phyloP scores from a whole-genome alignment of 2,113 vertebrate species.

The Nycticebus coucang region DNA sequence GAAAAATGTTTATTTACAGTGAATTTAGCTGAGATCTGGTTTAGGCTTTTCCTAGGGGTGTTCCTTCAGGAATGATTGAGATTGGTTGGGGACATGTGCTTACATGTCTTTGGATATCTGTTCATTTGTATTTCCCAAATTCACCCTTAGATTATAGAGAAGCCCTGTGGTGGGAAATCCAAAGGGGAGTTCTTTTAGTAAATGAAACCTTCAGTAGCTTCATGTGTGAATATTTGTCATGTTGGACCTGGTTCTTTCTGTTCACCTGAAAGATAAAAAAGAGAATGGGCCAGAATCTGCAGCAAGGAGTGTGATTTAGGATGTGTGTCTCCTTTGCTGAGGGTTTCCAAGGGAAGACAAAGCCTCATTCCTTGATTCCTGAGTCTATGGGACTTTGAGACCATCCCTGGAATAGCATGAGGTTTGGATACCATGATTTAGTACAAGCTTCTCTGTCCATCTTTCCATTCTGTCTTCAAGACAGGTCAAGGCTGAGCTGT shows the following conservation, averaged over 20 bases:
- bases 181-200: not conserved
- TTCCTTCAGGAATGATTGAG: not conserved
- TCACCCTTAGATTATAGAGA: not conserved
- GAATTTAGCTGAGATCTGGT: not conserved
- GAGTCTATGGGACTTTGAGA: not conserved
- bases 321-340: not conserved
- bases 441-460: accelerated
- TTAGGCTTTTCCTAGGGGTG: not conserved
- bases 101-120: not conserved
- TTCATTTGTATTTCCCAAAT: not conserved
- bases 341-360: not conserved
- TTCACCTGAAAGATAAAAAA: not conserved
- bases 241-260: not conserved
- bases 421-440: not conserved
- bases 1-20: not conserved
- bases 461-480: not conserved
- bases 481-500: no score
- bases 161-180: not conserved
- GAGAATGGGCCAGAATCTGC: not conserved
- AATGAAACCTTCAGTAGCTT: not conserved
- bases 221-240: accelerated
- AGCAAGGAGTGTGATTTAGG: not conserved
- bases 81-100: accelerated
- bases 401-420: not conserved
- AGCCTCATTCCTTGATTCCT: not conserved